A percentile compares a stretch with the other conserved stretches of the same genome.
These are phyloP conservation scores for Heliconius hewitsoni DNA, from an alignment of 1,140 invertebrate genomes.

Conservation along the genomic window DNA sequence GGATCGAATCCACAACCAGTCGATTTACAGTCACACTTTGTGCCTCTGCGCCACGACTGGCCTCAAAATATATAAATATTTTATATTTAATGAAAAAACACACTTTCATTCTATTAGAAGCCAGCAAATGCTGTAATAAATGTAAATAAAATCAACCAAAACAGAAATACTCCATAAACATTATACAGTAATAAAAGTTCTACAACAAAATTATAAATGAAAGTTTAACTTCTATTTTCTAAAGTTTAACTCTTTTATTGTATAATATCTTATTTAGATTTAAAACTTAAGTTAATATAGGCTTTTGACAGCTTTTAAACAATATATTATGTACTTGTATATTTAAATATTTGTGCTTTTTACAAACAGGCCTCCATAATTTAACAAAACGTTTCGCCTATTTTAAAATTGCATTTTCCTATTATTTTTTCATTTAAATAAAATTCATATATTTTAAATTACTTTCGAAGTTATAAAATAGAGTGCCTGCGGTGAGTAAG, in stretches of 20 bases:
- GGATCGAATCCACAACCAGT: too few species aligned
- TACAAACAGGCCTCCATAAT: not conserved
- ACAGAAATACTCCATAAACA: too few species aligned
- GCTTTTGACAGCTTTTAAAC: not conserved
- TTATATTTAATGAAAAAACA: too few species aligned
- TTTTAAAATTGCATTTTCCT: not conserved
- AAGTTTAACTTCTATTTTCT: not conserved
- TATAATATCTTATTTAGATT: not conserved
- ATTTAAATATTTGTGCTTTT: not conserved
- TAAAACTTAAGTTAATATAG: not conserved
- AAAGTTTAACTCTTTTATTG: not conserved
- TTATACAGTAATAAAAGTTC: not conserved
- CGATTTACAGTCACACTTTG: too few species aligned
- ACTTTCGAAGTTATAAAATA: conserved; percentile 17
- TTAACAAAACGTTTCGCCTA: conserved; percentile 9
- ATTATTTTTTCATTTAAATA: conserved; percentile 7
- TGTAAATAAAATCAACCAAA: too few species aligned
- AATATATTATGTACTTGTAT: not conserved
- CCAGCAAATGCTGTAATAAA: too few species aligned
- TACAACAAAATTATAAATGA: not conserved
- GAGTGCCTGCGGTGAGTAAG: not conserved
- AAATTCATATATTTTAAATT: conserved; percentile 21
- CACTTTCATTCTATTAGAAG: too few species aligned
- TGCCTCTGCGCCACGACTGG: too few species aligned
- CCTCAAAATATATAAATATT: too few species aligned